phyloP scores from a whole-genome alignment of 1,140 invertebrate genomes.

The Lasioglossum baleicum region DNA sequence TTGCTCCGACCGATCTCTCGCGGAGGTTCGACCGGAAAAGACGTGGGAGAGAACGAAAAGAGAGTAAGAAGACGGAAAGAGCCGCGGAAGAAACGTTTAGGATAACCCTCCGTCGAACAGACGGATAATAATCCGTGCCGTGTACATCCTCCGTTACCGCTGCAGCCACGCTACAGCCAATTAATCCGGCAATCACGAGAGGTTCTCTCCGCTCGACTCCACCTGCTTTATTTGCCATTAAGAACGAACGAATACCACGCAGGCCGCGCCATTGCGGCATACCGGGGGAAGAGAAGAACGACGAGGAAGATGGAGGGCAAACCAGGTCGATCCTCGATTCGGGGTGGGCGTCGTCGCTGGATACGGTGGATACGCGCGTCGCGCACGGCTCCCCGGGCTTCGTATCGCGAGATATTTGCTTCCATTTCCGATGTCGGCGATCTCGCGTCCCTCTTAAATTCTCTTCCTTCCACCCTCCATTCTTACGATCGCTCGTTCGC shows the following conservation, averaged over 20 bases:
- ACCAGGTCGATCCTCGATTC: conserved; percentile 43
- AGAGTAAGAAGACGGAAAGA: conserved; percentile 1
- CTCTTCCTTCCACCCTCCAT: conserved; percentile 5
- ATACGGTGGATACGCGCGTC: background rate
- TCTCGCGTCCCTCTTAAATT: background rate
- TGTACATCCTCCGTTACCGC: conserved; percentile 60
- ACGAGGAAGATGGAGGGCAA: conserved; percentile 41
- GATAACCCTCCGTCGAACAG: conserved; percentile 58
- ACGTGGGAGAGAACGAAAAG: background rate
- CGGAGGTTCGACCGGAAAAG: background rate
- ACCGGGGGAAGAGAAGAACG: conserved; percentile 17
- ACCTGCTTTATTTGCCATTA: conserved; percentile 72
- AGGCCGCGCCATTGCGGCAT: conserved; percentile 51
- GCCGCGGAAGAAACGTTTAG: conserved; percentile 59
- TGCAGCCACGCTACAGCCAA: conserved; percentile 66
- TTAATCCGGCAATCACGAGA: conserved; percentile 73
- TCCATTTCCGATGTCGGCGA: background rate
- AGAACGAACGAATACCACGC: conserved; percentile 53
- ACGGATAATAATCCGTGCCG: conserved; percentile 64
- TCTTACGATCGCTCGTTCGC: conserved; percentile 1
- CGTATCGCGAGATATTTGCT: background rate
- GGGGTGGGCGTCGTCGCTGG: conserved; percentile 46
- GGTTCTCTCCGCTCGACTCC: conserved; percentile 53
- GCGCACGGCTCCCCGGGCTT: too few relatives aligned
- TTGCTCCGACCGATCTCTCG: too few relatives aligned